These are phyloP conservation scores for Catostylus mosaicus DNA, from an alignment of 30 jellyfish, hydroid and myxozoan species.

Conservation along the genomic window DNA sequence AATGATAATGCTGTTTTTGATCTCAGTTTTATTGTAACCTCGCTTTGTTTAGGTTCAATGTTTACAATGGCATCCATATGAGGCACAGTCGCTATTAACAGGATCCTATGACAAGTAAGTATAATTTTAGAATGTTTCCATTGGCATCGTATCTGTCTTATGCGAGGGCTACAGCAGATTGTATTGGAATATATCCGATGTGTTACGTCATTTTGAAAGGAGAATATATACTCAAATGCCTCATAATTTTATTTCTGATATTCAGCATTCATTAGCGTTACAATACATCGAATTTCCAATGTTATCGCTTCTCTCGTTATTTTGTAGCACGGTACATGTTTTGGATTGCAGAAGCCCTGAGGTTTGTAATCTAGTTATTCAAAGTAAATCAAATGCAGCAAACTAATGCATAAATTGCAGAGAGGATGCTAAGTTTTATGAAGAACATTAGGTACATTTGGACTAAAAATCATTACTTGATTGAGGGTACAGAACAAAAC, in stretches of 20 bases:
- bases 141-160: not conserved
- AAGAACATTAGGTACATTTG: too few relatives aligned
- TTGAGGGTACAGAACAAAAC: too few relatives aligned
- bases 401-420: too few relatives aligned
- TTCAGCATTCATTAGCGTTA: too few relatives aligned
- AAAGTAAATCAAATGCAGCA: not conserved
- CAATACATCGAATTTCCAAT: too few relatives aligned
- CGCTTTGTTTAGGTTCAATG: constrained; percentile 79
- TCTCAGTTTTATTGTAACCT: not conserved
- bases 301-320: not conserved
- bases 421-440: too few relatives aligned
- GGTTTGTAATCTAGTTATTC: constrained; percentile 42
- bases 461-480: too few relatives aligned
- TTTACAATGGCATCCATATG: constrained; percentile 94
- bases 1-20: not conserved
- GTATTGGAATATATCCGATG: too few relatives aligned
- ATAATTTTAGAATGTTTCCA: not conserved
- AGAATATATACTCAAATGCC: too few relatives aligned
- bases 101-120: constrained; percentile 90
- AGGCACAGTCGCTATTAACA: constrained; percentile 83
- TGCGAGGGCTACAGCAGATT: not conserved
- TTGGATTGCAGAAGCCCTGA: constrained; percentile 94
- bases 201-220: too few relatives aligned
- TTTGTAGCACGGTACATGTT: constrained; percentile 73
- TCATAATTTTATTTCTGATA: too few relatives aligned